These are phyloP conservation scores for Calliphora vicina DNA, from an alignment of 1,140 invertebrate genomes.

Conservation along the genomic window DNA sequence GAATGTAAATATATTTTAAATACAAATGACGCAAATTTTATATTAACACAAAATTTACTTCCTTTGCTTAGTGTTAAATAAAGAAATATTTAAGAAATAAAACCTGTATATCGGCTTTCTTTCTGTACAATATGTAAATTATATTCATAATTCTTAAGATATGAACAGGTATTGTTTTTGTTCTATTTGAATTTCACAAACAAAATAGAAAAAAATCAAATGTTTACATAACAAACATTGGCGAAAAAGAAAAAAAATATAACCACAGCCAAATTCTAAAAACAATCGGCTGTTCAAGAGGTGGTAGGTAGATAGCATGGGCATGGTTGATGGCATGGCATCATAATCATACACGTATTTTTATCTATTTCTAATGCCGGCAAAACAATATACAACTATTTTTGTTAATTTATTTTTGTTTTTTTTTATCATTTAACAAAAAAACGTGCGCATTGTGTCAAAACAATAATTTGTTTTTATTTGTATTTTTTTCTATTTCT, in stretches of 20 bases:
- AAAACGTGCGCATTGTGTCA: constrained; percentile 29
- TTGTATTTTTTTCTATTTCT: neutral
- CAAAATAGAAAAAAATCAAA: neutral
- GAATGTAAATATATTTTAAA: no score
- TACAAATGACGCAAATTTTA: no score
- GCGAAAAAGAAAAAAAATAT: neutral
- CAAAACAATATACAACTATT: neutral
- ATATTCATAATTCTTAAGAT: no score
- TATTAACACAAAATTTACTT: no score
- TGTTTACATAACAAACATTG: constrained; percentile 33
- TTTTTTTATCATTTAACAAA: neutral
- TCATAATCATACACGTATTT: neutral
- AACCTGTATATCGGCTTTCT: no score
- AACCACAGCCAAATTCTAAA: neutral
- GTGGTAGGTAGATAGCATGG: neutral
- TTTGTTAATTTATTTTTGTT: neutral
- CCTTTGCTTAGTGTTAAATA: no score
- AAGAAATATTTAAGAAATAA: no score
- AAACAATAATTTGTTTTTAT: constrained; percentile 13
- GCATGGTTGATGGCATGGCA: neutral
- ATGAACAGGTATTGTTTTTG: neutral
- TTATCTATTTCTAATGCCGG: constrained; percentile 13
- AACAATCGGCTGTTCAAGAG: neutral
- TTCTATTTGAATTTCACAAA: neutral
- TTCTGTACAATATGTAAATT: no score